Evolutionary conservation across 2,888 invertebrate genomes (phyloP).

Genomic region (Malthinus seriepunctatus): DNA sequence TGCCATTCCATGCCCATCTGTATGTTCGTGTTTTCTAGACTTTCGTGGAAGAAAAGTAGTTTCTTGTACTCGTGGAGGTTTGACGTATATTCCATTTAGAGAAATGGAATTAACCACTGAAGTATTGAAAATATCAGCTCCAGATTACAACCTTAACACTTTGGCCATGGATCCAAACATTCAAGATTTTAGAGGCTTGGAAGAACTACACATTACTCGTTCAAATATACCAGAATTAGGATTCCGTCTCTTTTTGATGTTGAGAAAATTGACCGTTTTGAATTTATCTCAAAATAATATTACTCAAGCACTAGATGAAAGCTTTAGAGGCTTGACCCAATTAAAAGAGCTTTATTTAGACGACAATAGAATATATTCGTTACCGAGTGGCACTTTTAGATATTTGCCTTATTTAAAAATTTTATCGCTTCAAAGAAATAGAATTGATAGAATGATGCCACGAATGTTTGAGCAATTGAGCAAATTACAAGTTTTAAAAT

Average conservation of each 20-base stretch:
- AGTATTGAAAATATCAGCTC: constrained; percentile 70
- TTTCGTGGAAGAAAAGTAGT: constrained; percentile 61
- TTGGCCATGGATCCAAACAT: constrained; percentile 76
- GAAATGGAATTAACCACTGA: constrained; percentile 65
- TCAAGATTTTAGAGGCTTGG: constrained; percentile 58
- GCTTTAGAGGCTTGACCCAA: constrained; percentile 75
- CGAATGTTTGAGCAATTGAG: constrained; percentile 71
- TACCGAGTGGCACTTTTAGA: constrained; percentile 78
- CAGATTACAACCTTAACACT: constrained; percentile 62
- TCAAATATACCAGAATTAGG: constrained; percentile 81
- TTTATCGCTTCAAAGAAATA: constrained; percentile 69
- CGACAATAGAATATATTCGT: constrained; percentile 74
- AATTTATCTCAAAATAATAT: constrained; percentile 80
- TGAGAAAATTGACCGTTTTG: constrained; percentile 60
- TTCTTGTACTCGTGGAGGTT: constrained; percentile 64
- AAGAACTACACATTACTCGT: constrained; percentile 75
- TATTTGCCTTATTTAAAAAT: constrained; percentile 68
- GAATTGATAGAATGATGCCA: constrained; percentile 69
- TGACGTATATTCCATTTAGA: constrained; percentile 65
- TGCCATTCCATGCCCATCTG: constrained; percentile 60
- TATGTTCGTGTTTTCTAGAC: constrained; percentile 66
- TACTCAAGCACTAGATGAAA: constrained; percentile 69
- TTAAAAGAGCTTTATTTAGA: constrained; percentile 73
- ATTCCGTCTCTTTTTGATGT: constrained; percentile 76
- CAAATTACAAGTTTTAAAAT: constrained; percentile 68